Percentiles rank a stretch among this genome's conserved stretches.
Conservation (phyloP, 2,888 invertebrate species). For the Trichogramma dendrolimi region DNA sequence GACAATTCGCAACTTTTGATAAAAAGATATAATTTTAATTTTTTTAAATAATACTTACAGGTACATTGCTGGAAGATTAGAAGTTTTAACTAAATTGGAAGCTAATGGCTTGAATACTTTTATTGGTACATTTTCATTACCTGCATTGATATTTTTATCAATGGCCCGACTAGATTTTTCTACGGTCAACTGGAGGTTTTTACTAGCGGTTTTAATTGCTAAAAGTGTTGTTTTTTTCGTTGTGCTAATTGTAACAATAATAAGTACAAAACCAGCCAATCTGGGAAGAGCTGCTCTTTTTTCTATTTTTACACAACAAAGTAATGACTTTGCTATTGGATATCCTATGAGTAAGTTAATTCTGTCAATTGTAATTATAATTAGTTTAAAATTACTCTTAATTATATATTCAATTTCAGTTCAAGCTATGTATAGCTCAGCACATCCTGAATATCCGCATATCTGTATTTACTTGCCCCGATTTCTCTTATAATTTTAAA, state of each 20-base stretch:
- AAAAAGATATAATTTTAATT: background rate
- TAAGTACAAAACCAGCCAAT: conserved; percentile 77
- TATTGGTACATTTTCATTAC: conserved; percentile 89
- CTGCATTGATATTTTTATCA: conserved; percentile 86
- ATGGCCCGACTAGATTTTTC: conserved; percentile 79
- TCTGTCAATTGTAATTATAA: background rate
- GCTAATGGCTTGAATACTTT: conserved; percentile 87
- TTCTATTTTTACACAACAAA: conserved; percentile 93
- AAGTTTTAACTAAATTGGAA: conserved; percentile 76
- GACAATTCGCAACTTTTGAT: background rate
- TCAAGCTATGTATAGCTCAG: conserved; percentile 75
- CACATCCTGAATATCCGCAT: conserved; percentile 87
- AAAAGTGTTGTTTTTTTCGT: conserved; percentile 81
- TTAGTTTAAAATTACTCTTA: conserved; percentile 1
- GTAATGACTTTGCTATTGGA: conserved; percentile 95
- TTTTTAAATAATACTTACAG: conserved; percentile 51
- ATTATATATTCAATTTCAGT: conserved; percentile 57
- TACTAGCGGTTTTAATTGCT: conserved; percentile 78
- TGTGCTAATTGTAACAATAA: conserved; percentile 71
- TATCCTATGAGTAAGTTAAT: conserved; percentile 80
- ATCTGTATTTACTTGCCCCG: conserved; percentile 90
- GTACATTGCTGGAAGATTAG: conserved; percentile 79
- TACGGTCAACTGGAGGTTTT: conserved; percentile 85
- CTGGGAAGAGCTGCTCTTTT: conserved; percentile 83
- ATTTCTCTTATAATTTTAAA: conserved; percentile 89